These are phyloP conservation scores for Magallana ariakensis DNA, from an alignment of 1,140 invertebrate genomes.

Conservation along the genomic window DNA sequence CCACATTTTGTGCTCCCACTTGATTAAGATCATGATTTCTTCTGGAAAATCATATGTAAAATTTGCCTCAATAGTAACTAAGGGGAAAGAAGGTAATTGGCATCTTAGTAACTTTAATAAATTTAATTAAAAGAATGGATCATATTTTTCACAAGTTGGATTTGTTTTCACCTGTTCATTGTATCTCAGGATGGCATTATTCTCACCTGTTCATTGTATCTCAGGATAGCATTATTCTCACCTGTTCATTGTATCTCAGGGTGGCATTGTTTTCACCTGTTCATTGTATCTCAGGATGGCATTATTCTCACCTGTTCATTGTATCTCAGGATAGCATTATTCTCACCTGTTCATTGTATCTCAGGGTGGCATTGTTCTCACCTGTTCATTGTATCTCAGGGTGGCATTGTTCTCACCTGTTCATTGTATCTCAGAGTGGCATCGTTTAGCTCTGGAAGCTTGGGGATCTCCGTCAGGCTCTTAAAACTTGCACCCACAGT, in stretches of 20 bases:
- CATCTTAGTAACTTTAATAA: too few species aligned
- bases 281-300: slow-evolving; percentile 84
- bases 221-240: slow-evolving; percentile 85
- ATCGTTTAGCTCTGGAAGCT: slow-evolving; percentile 83
- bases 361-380: slow-evolving; percentile 85
- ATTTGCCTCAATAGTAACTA: too few species aligned
- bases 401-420: slow-evolving; percentile 82
- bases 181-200: slow-evolving; percentile 84
- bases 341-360: slow-evolving; percentile 83
- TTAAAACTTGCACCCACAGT: slow-evolving; percentile 89
- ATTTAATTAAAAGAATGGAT: too few species aligned
- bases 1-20: too few species aligned
- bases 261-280: slow-evolving; percentile 87
- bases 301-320: too few species aligned
- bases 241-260: slow-evolving; percentile 83
- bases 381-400: too few species aligned
- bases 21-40: too few species aligned
- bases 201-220: slow-evolving; percentile 83
- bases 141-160: too few species aligned
- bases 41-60: too few species aligned
- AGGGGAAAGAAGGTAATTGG: too few species aligned
- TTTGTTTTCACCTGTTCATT: slow-evolving; percentile 82
- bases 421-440: slow-evolving; percentile 84
- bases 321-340: slow-evolving; percentile 84
- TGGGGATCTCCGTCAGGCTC: slow-evolving; percentile 97